These are phyloP conservation scores for Morus bassanus DNA, from an alignment of 2,797 vertebrate species.

Conservation along the genomic window DNA sequence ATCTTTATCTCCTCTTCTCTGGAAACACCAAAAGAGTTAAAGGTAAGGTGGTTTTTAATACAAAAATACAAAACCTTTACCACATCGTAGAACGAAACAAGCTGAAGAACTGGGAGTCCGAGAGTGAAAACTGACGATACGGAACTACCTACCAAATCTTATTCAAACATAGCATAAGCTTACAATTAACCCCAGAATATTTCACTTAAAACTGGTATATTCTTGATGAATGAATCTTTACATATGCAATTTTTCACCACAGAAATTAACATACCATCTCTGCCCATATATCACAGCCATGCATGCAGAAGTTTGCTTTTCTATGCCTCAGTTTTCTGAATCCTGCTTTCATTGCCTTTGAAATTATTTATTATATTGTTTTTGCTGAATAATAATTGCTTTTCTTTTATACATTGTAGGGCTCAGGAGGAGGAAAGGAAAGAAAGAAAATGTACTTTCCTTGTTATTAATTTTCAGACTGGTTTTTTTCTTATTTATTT, in stretches of 20 bases:
- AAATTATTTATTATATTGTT: not conserved
- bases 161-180: not conserved
- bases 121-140: not conserved
- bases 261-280: not conserved
- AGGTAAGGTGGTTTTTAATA: not conserved
- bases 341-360: not conserved
- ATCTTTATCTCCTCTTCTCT: not conserved
- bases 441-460: constrained; percentile 35
- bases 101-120: not conserved
- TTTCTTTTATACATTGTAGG: not conserved
- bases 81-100: not conserved
- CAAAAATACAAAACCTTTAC: not conserved
- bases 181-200: not conserved
- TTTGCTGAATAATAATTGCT: not conserved
- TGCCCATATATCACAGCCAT: not conserved
- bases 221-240: not conserved
- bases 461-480: constrained; percentile 60
- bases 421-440: not conserved
- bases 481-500: constrained; percentile 47
- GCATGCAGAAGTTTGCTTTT: not conserved
- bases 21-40: not conserved
- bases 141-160: not conserved
- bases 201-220: not conserved
- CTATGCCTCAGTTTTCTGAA: not conserved
- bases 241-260: not conserved